Conservation (phyloP, 2,888 invertebrate species). For the Malachius bipustulatus region DNA sequence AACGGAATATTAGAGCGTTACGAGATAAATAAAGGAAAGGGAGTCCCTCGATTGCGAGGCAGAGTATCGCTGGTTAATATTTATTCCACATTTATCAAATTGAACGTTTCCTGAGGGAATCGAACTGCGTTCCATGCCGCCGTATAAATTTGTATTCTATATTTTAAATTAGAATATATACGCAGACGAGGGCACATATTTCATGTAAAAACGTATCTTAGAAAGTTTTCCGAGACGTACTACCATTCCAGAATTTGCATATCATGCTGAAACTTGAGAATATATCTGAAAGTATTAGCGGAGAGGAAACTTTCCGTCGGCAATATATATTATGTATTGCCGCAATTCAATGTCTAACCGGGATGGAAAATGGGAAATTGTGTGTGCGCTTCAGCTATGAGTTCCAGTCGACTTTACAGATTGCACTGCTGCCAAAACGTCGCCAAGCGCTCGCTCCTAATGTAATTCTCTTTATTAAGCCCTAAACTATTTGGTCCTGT, state of each 20-base stretch:
- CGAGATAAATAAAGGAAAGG: background rate
- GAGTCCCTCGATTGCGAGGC: conserved; percentile 16
- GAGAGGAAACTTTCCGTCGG: conserved; percentile 24
- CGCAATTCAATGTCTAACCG: background rate
- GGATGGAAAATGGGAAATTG: conserved; percentile 1
- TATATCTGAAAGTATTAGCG: conserved; percentile 28
- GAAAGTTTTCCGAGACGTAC: conserved; percentile 33
- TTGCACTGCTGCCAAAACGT: too few relatives aligned
- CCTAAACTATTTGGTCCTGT: too few relatives aligned
- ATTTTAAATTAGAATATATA: conserved; percentile 41
- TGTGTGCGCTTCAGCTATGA: too few relatives aligned
- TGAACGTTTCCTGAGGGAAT: conserved; percentile 36
- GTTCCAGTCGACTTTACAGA: too few relatives aligned
- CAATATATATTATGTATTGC: conserved; percentile 2
- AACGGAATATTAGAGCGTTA: conserved; percentile 1
- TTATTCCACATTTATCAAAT: conserved; percentile 39
- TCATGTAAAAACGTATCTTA: conserved; percentile 37
- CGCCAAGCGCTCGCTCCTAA: too few relatives aligned
- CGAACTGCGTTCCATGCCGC: conserved; percentile 31
- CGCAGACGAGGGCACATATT: conserved; percentile 36
- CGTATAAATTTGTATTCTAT: conserved; percentile 40
- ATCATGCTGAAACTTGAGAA: conserved; percentile 34
- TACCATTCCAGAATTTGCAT: conserved; percentile 34
- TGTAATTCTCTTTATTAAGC: too few relatives aligned
- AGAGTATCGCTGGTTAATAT: conserved; percentile 36